Evolutionary conservation across 1,140 invertebrate genomes (phyloP).

Genomic region (Cotesia vestalis): DNA sequence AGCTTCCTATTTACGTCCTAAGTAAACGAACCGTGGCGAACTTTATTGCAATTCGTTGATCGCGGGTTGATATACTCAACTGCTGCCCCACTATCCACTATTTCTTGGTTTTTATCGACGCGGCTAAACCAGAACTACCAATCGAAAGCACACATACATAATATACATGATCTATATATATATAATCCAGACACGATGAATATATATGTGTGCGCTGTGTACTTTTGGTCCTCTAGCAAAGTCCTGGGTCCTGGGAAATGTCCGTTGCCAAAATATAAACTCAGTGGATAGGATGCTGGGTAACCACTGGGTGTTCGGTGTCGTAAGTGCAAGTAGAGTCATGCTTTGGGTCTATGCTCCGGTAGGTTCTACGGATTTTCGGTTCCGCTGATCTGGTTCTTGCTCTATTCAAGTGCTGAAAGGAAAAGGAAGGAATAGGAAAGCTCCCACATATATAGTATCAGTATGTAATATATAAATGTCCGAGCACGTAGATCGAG

Average conservation of each 20-base stretch:
- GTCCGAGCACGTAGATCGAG: constrained; percentile 32
- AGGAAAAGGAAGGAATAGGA: constrained; percentile 6
- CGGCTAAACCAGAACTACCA: constrained; percentile 5
- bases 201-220: constrained; percentile 8
- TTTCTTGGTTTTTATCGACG: neutral
- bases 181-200: neutral
- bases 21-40: constrained; percentile 44
- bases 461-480: neutral
- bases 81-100: neutral
- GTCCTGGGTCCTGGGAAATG: constrained; percentile 29
- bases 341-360: neutral
- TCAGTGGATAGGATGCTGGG: constrained; percentile 6
- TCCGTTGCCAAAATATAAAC: constrained; percentile 36
- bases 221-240: constrained; percentile 15
- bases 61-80: constrained; percentile 14
- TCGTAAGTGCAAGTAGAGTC: neutral
- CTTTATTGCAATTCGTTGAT: constrained; percentile 40
- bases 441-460: neutral
- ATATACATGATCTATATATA: neutral
- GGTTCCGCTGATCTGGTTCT: neutral
- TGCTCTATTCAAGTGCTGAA: neutral
- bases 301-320: constrained; percentile 11
- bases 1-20: constrained; percentile 47
- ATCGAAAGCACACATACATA: no score
- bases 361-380: neutral